phyloP scores from a whole-genome alignment of 2,113 vertebrate species.

The Budorcas taxicolor region DNA sequence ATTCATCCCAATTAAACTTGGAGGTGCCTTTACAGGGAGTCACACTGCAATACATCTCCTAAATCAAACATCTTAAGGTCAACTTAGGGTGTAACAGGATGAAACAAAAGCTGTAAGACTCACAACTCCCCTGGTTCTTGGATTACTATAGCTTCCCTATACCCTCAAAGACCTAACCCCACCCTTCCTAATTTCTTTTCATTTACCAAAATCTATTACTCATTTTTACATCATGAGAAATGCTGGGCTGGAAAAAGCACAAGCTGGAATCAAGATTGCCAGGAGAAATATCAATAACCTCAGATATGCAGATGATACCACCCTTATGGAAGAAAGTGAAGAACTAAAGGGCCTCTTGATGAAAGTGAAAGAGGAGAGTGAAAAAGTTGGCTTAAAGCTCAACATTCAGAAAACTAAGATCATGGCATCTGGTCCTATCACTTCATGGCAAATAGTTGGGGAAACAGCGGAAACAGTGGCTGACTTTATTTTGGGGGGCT shows the following conservation, averaged over 20 bases:
- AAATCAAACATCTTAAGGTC: background rate
- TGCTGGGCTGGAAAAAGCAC: background rate
- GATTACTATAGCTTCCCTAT: background rate
- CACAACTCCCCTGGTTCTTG: background rate
- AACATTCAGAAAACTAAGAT: background rate
- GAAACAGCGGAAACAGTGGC: background rate
- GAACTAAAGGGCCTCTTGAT: background rate
- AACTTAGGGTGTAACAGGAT: background rate
- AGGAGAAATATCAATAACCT: background rate
- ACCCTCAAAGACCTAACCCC: background rate
- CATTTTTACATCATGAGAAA: background rate
- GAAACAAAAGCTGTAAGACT: background rate
- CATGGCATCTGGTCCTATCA: background rate
- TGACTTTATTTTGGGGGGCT: background rate
- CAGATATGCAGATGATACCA: background rate
- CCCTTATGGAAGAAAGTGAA: background rate
- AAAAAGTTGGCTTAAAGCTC: background rate
- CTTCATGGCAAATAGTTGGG: background rate
- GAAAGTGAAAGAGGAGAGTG: background rate
- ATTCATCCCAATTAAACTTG: background rate
- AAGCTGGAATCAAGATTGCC: background rate
- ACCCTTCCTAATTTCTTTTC: background rate
- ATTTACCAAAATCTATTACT: background rate
- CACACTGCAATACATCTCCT: background rate
- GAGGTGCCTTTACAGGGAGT: background rate